Evolutionary conservation across 2,888 invertebrate species (phyloP), one percentile per base, ranked within the genome.

Genomic region (Andrena flavipes): DNA sequence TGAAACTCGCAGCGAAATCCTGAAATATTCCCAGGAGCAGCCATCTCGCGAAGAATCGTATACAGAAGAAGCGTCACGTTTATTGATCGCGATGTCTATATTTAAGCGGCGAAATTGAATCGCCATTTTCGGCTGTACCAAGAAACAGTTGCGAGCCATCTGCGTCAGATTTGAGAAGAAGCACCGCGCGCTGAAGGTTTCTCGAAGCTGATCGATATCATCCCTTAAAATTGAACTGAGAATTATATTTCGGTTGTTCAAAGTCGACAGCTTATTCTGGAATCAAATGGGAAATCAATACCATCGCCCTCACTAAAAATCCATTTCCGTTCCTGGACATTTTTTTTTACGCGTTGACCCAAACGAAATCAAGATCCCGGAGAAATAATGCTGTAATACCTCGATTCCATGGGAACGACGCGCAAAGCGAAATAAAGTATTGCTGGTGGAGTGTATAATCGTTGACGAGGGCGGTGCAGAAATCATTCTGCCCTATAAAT

Each of bases 401-500:
- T 3, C 33, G 62, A 62, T 35, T 8, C n/a, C 8, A 20, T 8
- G 33, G 33, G 33, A 62, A 35, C 16, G 35, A 20, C 35, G 62
- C 20, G 8, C 33, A 20, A 35, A 33, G 20, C 62, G 62, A 35
- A 62, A 35, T 56, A 20, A 56, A 56, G 10, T 56, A 56, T 56
- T 56, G 8, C 16, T 16, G 29, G 16, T 1, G 29, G 26, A 59
- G 59, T 33, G 68, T 54, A 26, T 68, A 23, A 56, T 16, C 35
- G 68, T 56, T 35, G 30, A 48, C 48, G 48, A 16, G 20, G n/a
- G 20, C 42, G 63, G 7, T 29, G 16, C 16, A 60, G 60, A 70
- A 71, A 71, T 67, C 54, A 80, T 78, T 67, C 42, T 35, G 67
- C 56, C 62, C 29, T 35, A 67, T 72, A 80, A 80, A 83, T 72